Evolutionary conservation across 1,140 invertebrate genomes (phyloP).

Genomic region (Leptinotarsa lineolata): DNA sequence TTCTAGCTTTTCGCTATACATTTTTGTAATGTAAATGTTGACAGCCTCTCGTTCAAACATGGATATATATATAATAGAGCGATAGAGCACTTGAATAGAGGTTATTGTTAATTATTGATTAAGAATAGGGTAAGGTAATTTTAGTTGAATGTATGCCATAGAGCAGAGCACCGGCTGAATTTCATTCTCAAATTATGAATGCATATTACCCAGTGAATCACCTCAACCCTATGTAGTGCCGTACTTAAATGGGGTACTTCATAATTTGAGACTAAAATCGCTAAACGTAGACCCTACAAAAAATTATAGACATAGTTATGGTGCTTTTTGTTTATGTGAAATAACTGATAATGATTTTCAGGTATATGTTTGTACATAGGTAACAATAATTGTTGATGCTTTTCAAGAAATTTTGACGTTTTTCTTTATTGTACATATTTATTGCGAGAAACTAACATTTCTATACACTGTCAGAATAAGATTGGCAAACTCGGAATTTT

Average conservation of each 20-base stretch:
- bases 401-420: conserved; percentile 1
- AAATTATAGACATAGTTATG: conserved; percentile 18
- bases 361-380: conserved; percentile 42
- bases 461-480: neutral
- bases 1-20: conserved; percentile 41
- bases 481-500: no score
- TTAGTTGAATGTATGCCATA: conserved; percentile 35
- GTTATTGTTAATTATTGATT: conserved; percentile 56
- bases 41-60: conserved; percentile 16
- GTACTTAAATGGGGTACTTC: neutral
- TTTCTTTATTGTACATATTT: conserved; percentile 14
- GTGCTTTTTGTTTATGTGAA: conserved; percentile 40
- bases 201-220: conserved; percentile 25
- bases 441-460: neutral
- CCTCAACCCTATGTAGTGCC: conserved; percentile 1
- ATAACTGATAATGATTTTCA: conserved; percentile 38
- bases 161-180: conserved; percentile 12
- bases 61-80: conserved; percentile 34
- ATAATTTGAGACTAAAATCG: neutral
- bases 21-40: conserved; percentile 21
- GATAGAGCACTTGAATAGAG: conserved; percentile 46
- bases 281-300: neutral
- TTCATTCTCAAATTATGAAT: conserved; percentile 9
- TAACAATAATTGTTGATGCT: conserved; percentile 37
- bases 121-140: conserved; percentile 48